These are phyloP conservation scores for Pseudococcus longispinus DNA, from an alignment of 2,888 invertebrate species.

Conservation along the genomic window DNA sequence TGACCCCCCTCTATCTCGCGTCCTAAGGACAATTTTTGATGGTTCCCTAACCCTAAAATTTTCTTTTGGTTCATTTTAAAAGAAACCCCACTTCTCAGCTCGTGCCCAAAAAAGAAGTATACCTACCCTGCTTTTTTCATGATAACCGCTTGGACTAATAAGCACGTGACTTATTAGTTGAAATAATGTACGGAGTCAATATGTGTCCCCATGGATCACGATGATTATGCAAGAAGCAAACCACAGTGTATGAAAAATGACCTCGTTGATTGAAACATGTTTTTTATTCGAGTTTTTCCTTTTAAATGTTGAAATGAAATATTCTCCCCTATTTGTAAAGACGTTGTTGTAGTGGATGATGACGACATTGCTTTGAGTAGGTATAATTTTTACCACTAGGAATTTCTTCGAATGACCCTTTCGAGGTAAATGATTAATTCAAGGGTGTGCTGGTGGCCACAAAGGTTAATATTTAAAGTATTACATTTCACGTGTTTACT, in stretches of 20 bases:
- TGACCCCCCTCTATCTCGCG: too few species aligned
- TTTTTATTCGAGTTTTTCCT: slow-evolving; percentile 8
- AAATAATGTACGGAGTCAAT: neutral
- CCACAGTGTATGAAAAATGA: neutral
- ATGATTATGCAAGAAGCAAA: slow-evolving; percentile 14
- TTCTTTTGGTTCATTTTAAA: too few species aligned
- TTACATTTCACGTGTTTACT: slow-evolving; percentile 42
- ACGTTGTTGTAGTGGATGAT: neutral
- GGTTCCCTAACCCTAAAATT: too few species aligned
- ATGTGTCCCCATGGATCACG: neutral
- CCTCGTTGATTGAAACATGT: slow-evolving; percentile 17
- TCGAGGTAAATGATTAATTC: slow-evolving; percentile 17
- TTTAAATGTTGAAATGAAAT: slow-evolving; percentile 21
- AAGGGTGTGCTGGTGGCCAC: slow-evolving; percentile 18
- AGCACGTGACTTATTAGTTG: slow-evolving; percentile 25
- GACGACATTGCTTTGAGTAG: neutral
- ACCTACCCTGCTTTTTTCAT: too few species aligned
- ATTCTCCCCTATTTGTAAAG: neutral
- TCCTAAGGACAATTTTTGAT: too few species aligned
- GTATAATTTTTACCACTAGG: slow-evolving; percentile 5
- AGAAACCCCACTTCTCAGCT: too few species aligned
- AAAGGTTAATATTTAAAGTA: slow-evolving; percentile 42
- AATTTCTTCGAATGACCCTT: slow-evolving; percentile 30
- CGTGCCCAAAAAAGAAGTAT: too few species aligned
- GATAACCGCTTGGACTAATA: too few species aligned